Conservation (phyloP, 2,113 vertebrate species). For the Felis catus region DNA sequence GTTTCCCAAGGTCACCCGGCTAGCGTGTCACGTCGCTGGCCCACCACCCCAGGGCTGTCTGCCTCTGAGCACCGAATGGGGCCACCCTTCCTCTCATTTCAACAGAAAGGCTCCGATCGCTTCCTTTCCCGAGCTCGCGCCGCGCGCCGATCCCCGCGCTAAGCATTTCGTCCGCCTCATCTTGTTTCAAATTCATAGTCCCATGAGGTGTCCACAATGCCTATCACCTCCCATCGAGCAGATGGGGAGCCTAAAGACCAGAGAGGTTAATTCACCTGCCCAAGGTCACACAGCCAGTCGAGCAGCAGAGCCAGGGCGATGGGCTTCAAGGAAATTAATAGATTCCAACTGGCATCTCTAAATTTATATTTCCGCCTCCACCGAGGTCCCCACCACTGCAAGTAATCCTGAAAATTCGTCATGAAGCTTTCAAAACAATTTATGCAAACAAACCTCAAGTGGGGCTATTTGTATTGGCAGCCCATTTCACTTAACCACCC, state of each 20-base stretch:
- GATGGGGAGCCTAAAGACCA: slow-evolving; percentile 43
- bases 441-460: slow-evolving; percentile 98
- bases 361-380: slow-evolving; percentile 85
- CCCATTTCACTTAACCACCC: slow-evolving; percentile 92
- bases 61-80: neutral
- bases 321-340: slow-evolving; percentile 82
- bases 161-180: neutral
- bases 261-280: slow-evolving; percentile 59
- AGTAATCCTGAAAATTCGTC: slow-evolving; percentile 93
- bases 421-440: slow-evolving; percentile 98
- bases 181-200: neutral
- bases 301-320: slow-evolving; percentile 9
- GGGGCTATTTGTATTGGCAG: slow-evolving; percentile 97
- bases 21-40: neutral
- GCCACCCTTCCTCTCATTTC: slow-evolving; percentile 36
- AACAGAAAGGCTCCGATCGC: neutral
- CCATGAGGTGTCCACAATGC: neutral
- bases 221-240: neutral
- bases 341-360: slow-evolving; percentile 84
- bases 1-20: neutral
- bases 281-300: slow-evolving; percentile 56
- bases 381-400: slow-evolving; percentile 85
- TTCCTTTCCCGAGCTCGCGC: neutral
- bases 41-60: neutral
- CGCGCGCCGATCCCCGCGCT: no score